Base-by-base conservation (phyloP, 1,140 invertebrate species). In the Phymastichus coffea region DNA sequence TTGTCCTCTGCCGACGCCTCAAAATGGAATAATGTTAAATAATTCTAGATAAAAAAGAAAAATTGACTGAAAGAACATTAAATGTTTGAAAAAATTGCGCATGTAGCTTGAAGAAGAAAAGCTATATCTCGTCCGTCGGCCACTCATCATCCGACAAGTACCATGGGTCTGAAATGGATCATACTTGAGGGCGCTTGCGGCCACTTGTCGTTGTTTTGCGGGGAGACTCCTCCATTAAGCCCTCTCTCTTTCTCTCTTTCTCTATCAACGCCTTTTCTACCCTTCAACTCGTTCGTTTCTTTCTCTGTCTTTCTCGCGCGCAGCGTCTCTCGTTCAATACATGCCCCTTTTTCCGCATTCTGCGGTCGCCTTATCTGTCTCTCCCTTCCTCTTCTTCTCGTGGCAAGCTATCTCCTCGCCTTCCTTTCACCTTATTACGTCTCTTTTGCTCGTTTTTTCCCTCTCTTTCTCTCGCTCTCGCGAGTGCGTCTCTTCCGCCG, bases 401-500 rank as follows among this genome's bases (percentile, higher is more conserved):
- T 61, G 66, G 54, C 62, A 51, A 53, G 38, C 60, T 66, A 65
- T 60, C 62, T 65, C 63, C 57, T 68, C 65, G 63, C 63, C 63
- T 70, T 63, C 51, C 53, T 57, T 43, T 59, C 43, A 53, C 57
- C 54, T 48, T 65, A 65, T 57, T 63, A 66, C 59, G 35, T 58
- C 41, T 58, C 43, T 55, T 51, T 58, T 47, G 28, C 43, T 61
- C 26, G 46, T 61, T 43, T 62, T 65, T 61, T 54, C 61, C 56
- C 56, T 56, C 58, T 35, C 47, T 52, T 22, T 35, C 10, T 30
- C 25, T 49, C 9, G 14, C 33, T 37, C 17, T 3, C 73, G 70
- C 76, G 77, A 75, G 74, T 72, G 68, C 68, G 70, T 47, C 47
- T 76, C 74, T 79, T 80, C 77, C 76, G 74, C 70, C 70, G 71